Evolutionary conservation across 2,797 vertebrate species (phyloP).

Genomic region (Chloroceryle amazona): DNA sequence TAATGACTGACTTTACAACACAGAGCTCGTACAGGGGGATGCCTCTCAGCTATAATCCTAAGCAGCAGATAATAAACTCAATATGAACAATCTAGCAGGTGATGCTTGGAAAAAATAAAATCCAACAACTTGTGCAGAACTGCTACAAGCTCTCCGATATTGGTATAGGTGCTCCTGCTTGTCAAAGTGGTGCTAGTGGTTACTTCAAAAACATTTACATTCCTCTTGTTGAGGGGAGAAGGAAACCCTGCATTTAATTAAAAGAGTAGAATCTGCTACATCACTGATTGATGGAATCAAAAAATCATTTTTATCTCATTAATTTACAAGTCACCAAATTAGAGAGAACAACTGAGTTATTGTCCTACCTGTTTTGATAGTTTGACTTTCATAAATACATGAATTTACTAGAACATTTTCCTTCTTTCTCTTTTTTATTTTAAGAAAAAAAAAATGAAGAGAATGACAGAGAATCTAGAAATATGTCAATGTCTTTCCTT

Average conservation of each 20-base stretch:
- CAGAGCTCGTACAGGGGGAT: background rate
- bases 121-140: background rate
- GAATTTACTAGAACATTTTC: background rate
- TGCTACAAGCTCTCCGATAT: background rate
- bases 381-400: background rate
- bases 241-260: background rate
- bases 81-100: background rate
- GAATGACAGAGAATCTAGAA: constrained; percentile 14
- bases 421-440: background rate
- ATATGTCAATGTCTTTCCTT: constrained; percentile 42
- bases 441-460: background rate
- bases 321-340: background rate
- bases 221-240: background rate
- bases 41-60: background rate
- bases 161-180: fast-evolving
- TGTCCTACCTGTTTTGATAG: background rate
- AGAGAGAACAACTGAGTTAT: background rate
- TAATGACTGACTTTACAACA: background rate
- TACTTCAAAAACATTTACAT: background rate
- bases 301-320: background rate
- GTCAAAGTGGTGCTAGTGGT: background rate
- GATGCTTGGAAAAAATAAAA: background rate
- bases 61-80: background rate
- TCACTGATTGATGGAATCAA: background rate
- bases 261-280: background rate